Evolutionary conservation across 2,888 invertebrate genomes (phyloP).

Genomic region (Drosophila pseudotakahashii): DNA sequence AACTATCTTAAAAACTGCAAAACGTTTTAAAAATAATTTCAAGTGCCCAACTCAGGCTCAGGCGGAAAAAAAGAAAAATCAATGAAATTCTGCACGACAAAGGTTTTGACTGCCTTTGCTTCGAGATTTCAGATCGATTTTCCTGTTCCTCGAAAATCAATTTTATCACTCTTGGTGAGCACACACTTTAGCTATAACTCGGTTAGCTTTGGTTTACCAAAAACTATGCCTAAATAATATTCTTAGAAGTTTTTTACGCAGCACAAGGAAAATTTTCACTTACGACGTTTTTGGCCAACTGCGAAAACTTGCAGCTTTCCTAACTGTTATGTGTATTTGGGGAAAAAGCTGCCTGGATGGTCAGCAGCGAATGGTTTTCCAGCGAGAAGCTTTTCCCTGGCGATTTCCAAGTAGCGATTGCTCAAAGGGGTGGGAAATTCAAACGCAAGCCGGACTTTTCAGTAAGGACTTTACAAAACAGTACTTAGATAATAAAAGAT

Average conservation of each 20-base stretch:
- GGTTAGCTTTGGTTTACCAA: slow-evolving; percentile 18
- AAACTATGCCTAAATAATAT: slow-evolving; percentile 51
- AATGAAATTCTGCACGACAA: slow-evolving; percentile 78
- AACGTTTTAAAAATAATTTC: slow-evolving; percentile 28
- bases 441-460: slow-evolving; percentile 8
- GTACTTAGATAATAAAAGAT: too few species aligned
- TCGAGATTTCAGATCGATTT: slow-evolving; percentile 12
- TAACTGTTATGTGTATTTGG: slow-evolving; percentile 81
- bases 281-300: slow-evolving; percentile 82
- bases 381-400: slow-evolving; percentile 60
- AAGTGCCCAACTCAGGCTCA: slow-evolving; percentile 18
- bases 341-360: slow-evolving; percentile 60
- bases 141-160: neutral
- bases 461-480: neutral
- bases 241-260: slow-evolving; percentile 51
- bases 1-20: slow-evolving; percentile 7
- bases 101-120: slow-evolving; percentile 26
- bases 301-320: slow-evolving; percentile 76
- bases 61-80: slow-evolving; percentile 66
- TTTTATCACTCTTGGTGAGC: slow-evolving; percentile 8
- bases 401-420: slow-evolving; percentile 13
- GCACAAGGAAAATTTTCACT: slow-evolving; percentile 77
- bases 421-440: neutral
- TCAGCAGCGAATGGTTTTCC: slow-evolving; percentile 30
- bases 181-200: slow-evolving; percentile 7